phyloP scores from a whole-genome alignment of 2,797 vertebrate genomes.

The Gobio occitaniae region DNA sequence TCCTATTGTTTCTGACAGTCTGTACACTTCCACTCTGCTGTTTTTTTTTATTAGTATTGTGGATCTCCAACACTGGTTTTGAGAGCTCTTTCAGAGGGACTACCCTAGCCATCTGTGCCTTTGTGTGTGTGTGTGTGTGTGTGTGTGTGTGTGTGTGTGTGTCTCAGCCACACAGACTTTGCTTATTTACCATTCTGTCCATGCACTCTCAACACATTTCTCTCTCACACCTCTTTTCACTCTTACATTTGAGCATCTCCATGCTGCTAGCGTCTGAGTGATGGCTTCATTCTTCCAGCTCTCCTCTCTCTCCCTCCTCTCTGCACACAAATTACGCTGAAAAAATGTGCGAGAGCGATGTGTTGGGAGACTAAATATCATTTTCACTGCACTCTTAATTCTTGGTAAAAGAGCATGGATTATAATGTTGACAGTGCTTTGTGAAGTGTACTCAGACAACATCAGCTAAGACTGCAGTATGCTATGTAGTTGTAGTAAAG shows the following conservation, averaged over 20 bases:
- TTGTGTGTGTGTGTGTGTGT: background rate
- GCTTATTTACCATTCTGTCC: constrained; percentile 41
- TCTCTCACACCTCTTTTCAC: constrained; percentile 43
- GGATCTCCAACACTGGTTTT: constrained; percentile 20
- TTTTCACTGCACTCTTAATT: constrained; percentile 27
- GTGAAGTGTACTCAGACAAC: constrained; percentile 34
- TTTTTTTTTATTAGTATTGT: constrained; percentile 14
- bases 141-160: constrained; percentile 7
- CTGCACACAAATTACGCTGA: constrained; percentile 57
- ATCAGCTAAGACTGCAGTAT: constrained; percentile 16
- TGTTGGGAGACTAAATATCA: constrained; percentile 36
- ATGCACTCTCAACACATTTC: constrained; percentile 45
- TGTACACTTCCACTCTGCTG: background rate
- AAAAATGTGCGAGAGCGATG: constrained; percentile 1
- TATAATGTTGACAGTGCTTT: constrained; percentile 35
- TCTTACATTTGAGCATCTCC: constrained; percentile 18
- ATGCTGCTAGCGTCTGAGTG: constrained; percentile 15
- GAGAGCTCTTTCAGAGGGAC: constrained; percentile 25
- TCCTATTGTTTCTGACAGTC: constrained; percentile 8
- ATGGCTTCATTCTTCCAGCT: constrained; percentile 31
- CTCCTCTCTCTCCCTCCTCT: background rate
- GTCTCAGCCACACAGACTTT: constrained; percentile 26
- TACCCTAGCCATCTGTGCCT: constrained; percentile 35
- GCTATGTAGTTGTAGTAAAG: background rate
- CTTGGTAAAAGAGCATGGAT: constrained; percentile 18